Base-by-base conservation (phyloP, 2,113 vertebrate species). In the Hippolais icterina region DNA sequence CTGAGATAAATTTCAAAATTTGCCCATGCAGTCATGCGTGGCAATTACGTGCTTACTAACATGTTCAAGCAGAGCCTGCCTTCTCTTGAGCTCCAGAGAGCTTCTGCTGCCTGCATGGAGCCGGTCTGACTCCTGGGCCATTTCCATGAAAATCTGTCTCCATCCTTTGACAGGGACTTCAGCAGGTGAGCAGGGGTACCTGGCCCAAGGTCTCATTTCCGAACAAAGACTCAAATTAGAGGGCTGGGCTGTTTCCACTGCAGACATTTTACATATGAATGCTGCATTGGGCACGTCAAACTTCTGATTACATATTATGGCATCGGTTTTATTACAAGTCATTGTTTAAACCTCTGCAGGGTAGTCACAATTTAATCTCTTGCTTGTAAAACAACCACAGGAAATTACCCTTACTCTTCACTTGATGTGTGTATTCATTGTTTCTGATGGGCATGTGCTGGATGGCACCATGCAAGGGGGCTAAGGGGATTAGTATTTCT, bases 251-350 rank as follows among this genome's bases (percentile, higher is more conserved):
- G 25, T 78, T 95, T 68, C 65, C 44, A 18, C 72, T 90, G 76
- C 39, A 57, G 82, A 68, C 37, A 12, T 86, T 97, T 97, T 81
- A 89, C 93, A 87, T 92, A 35, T 75, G 86, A 95, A 95, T 86
- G 86, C 85, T 94, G 69, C 76, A 72, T 92, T 83, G 92, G 64
- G 56, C 80, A 68, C 1, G 11, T 80, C 68, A 89, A 87, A 87
- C 72, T 95, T 89, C 60, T 95, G 86, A 95, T 95, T 92, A 39
- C 80, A 68, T 96, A 39, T 59, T 72, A 31, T 3, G 2, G 57
- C 81, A 88, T 69, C 65, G 44, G 41, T 90, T 92, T 90, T 94
- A 87, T 93, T 90, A 59, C 64, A 96, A 83, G 56, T 37, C 47
- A 41, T 93, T 93, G 72, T 94, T 95, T 89, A 82, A 91, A 37